These are phyloP conservation scores for Rousettus madagascariensis DNA, from an alignment of 2,797 vertebrate species.

Conservation along the genomic window DNA sequence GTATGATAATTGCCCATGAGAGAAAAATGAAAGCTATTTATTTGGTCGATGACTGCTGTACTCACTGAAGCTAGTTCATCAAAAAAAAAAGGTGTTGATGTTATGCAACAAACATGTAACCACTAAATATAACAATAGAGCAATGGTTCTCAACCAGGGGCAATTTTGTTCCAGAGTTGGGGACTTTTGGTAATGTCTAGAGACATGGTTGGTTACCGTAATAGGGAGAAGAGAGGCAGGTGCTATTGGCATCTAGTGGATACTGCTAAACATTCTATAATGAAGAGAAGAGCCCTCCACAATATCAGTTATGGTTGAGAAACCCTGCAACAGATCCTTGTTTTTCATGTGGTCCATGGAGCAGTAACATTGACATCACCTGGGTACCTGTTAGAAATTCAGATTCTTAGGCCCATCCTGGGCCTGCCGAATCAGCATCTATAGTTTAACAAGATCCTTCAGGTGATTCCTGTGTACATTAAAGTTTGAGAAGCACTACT, in stretches of 20 bases:
- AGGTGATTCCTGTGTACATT: background rate
- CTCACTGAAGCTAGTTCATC: background rate
- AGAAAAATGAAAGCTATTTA: background rate
- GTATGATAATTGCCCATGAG: background rate
- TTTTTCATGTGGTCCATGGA: background rate
- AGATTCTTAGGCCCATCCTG: background rate
- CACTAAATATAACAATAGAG: background rate
- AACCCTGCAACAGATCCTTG: background rate
- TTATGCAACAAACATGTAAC: background rate
- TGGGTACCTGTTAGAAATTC: background rate
- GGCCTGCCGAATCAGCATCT: background rate
- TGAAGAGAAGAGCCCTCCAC: background rate
- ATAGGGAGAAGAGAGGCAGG: background rate
- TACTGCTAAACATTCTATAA: background rate
- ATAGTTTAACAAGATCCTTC: background rate
- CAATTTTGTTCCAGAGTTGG: background rate
- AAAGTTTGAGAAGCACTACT: background rate
- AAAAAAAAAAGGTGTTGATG: background rate
- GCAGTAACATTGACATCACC: background rate
- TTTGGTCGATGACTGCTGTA: background rate
- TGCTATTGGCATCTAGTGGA: background rate
- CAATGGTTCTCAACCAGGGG: background rate
- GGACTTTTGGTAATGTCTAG: background rate
- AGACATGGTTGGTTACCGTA: background rate
- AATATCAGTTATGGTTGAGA: background rate